These are phyloP conservation scores for Drosophila testacea DNA, from an alignment of 2,888 invertebrate species.

Conservation along the genomic window DNA sequence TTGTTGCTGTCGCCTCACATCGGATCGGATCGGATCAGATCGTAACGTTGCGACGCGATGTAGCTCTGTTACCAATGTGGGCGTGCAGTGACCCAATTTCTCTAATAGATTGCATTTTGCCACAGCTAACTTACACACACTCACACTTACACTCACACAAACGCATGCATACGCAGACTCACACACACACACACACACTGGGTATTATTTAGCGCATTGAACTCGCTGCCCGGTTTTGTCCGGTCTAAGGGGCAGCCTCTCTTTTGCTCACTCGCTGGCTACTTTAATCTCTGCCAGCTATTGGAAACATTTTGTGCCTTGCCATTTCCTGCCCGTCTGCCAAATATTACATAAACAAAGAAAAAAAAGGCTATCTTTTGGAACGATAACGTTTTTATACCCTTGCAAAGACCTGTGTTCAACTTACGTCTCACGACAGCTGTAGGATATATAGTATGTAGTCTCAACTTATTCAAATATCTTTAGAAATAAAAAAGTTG, in stretches of 20 bases:
- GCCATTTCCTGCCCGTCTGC: constrained; percentile 56
- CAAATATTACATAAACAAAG: constrained; percentile 53
- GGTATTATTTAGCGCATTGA: constrained; percentile 69
- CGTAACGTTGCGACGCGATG: constrained; percentile 22
- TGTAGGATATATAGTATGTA: too few species aligned
- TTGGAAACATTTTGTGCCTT: constrained; percentile 41
- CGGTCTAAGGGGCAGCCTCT: constrained; percentile 17
- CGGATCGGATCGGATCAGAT: constrained; percentile 46
- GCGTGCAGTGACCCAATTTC: constrained; percentile 77
- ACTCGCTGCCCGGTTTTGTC: constrained; percentile 44
- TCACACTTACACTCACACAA: constrained; percentile 15
- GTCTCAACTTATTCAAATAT: too few species aligned
- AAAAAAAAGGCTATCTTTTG: constrained; percentile 7
- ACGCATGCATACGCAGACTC: constrained; percentile 1
- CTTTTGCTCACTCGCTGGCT: constrained; percentile 9
- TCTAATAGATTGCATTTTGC: constrained; percentile 77
- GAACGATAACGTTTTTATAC: too few species aligned
- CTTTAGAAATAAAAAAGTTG: too few species aligned
- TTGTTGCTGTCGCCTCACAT: constrained; percentile 30
- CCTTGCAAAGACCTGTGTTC: too few species aligned
- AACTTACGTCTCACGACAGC: too few species aligned
- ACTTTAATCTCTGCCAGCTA: constrained; percentile 32
- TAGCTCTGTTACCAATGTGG: constrained; percentile 68
- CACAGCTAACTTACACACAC: constrained; percentile 38
- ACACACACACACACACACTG: constrained; percentile 10